Conservation (phyloP, 2,888 invertebrate genomes). For the Parnassius smintheus region DNA sequence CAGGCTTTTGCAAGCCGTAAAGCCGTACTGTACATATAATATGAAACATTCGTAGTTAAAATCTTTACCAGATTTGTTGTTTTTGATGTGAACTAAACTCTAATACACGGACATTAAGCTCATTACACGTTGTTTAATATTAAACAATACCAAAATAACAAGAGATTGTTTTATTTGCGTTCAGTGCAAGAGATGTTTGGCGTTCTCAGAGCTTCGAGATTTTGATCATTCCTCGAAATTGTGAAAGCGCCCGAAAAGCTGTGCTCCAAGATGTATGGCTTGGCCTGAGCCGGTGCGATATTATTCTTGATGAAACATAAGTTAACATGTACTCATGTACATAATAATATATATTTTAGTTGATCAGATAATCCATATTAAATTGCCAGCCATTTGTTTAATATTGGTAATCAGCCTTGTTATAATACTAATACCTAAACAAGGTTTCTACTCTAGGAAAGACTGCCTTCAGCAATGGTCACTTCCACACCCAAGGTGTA, state of each 20-base stretch:
- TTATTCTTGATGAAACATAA: no score
- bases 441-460: no score
- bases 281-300: background rate
- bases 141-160: background rate
- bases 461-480: no score
- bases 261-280: background rate
- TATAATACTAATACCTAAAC: no score
- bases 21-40: background rate
- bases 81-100: background rate
- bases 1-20: slow-evolving; percentile 1
- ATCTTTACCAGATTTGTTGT: background rate
- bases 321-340: no score
- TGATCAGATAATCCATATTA: no score
- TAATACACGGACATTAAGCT: background rate
- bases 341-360: no score
- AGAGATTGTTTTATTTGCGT: background rate
- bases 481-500: no score
- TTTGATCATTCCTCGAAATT: slow-evolving; percentile 15
- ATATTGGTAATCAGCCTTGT: no score
- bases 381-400: no score
- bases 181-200: background rate
- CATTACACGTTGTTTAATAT: background rate
- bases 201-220: slow-evolving; percentile 1
- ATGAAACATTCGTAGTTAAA: background rate
- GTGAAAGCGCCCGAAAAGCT: background rate